Base-by-base conservation (phyloP, 2,888 invertebrate genomes). In the Sinelater perroti region DNA sequence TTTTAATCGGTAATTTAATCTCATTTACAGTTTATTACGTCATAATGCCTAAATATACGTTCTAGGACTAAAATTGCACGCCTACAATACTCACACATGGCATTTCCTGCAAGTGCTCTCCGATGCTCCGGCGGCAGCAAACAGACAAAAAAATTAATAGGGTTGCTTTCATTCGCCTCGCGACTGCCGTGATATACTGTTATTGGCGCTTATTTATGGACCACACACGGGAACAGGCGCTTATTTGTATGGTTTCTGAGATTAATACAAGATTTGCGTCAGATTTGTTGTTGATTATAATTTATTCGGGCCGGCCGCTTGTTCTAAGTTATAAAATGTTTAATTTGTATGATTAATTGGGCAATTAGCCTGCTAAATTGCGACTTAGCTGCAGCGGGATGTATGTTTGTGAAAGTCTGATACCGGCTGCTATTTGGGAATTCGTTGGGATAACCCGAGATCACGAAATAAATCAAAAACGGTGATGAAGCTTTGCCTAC, bases 181-280 rank as follows among this genome's bases (percentile, higher is more conserved):
- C 35, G 31, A 13, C 28, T n/a, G n/a, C n/a, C n/a, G 55, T 63
- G 59, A 63, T 62, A 57, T 59, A 62, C 59, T 59, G 61, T 64
- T 64, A 61, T 64, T 64, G 56, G 60, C 52, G 31, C 57, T 62
- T 62, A 62, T 57, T 58, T 60, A 56, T 33, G 50, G 60, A 63
- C 60, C 63, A 63, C 60, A 60, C 63, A 60, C 56, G 36, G 26
- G 11, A 52, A 55, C 52, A 56, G 51, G 52, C 52, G 60, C 58
- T 53, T 47, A 51, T 56, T 45, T 42, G 54, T 26, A 55, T 30
- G 38, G 24, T 51, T 36, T 28, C 38, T 20, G 44, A 42, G 30
- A 51, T 65, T 63, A 65, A 66, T 63, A 65, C 60, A 47, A 56
- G 61, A 62, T 60, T 65, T 57, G 53, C 52, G 63, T 63, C 62